Evolutionary conservation across 2,797 vertebrate species (phyloP).

Genomic region (Pseudotriccus pelzelni): DNA sequence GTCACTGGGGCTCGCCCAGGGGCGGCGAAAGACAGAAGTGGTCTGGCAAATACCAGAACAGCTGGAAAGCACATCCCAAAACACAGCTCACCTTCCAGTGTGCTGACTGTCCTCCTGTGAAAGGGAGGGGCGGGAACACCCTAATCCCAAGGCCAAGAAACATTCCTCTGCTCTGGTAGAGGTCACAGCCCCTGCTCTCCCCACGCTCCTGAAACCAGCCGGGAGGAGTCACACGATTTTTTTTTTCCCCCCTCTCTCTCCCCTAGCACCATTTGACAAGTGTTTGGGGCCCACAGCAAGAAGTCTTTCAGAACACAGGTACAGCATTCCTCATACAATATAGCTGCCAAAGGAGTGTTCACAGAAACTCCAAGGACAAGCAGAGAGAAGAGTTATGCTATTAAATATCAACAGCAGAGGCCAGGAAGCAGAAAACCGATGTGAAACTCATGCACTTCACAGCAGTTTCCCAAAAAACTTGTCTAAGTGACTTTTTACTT

Average conservation of each 20-base stretch:
- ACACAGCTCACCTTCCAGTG: not conserved
- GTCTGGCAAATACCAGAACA: not conserved
- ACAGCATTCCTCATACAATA: not conserved
- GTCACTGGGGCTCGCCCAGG: fast-evolving
- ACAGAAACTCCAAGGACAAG: not conserved
- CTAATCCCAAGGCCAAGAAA: not conserved
- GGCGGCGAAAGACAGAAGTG: fast-evolving
- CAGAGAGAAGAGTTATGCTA: not conserved
- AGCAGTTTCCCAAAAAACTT: not conserved
- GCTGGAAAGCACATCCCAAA: not conserved
- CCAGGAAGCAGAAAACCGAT: not conserved
- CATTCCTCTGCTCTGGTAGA: fast-evolving
- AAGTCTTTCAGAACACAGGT: not conserved
- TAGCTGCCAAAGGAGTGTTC: not conserved
- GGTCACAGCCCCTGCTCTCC: not conserved
- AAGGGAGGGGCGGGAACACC: not conserved
- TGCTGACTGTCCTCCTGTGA: fast-evolving
- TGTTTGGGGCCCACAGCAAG: not conserved
- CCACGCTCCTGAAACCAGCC: not conserved
- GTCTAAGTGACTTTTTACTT: not conserved
- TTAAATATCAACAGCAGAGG: not conserved
- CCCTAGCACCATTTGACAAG: not conserved
- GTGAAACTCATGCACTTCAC: not conserved
- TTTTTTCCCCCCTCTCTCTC: not conserved
- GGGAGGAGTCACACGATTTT: not conserved